Evolutionary conservation across 1,140 invertebrate species (phyloP), one percentile per base, ranked within the genome.

Genomic region (Chelonus insularis): DNA sequence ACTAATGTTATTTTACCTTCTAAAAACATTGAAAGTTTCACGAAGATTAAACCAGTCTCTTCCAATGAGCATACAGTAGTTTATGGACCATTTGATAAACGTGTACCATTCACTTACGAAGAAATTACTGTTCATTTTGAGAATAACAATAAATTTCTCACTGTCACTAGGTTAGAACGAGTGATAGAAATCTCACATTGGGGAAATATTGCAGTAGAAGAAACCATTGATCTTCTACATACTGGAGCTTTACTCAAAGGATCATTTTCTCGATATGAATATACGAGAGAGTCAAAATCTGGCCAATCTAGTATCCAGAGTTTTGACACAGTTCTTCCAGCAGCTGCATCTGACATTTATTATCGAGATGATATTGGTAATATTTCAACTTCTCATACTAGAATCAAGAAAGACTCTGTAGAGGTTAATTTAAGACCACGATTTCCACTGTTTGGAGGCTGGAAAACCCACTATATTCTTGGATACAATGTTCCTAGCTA

Each of bases 281-380:
- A 95, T 72, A 94, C 97, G 81, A 86, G 95, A 71, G 94, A 96
- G 72, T 87, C 89, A 2, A 88, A 89, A 65, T 90, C 90, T 69
- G 91, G 91, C 1, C 86, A 91, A 47, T 88, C 94, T 2, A 94
- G 94, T 72, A 88, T 99, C 3, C 94, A 95, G 72, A 89, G 90
- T 4, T 98, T 97, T 72, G 95, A 94, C 77, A 98, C 96, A 0
- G 80, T 96, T 57, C 79, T 99, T 14, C 97, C 97, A 8, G 91
- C 94, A 11, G 88, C 94, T 0, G 92, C 94, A 8, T 86, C 88
- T 55, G 95, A 98, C 69, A 93, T 96, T 63, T 96, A 96, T 75
- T 97, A 97, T 73, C 84, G 96, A 21, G 98, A 99, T 81, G 96
- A 96, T 67, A 99, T 99, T 81, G 98, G 98, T 20, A 99, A 99